Evolutionary conservation across 2,888 invertebrate species (phyloP).

Genomic region (Halictus ligatus): DNA sequence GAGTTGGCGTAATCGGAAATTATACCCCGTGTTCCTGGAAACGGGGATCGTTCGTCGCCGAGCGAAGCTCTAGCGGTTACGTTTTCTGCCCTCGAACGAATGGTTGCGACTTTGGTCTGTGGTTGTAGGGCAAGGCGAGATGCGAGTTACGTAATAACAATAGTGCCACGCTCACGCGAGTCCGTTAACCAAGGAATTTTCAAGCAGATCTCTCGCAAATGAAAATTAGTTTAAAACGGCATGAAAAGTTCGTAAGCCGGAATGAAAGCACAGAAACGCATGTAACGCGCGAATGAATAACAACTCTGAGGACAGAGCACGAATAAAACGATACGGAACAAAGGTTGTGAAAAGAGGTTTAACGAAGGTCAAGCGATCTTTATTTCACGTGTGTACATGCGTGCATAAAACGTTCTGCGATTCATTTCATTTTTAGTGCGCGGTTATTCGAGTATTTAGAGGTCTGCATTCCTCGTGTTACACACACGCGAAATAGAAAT

Average conservation of each 20-base stretch:
- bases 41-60: neutral
- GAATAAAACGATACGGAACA: neutral
- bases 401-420: too few relatives aligned
- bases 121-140: slow-evolving; percentile 1
- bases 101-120: neutral
- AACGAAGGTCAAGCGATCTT: neutral
- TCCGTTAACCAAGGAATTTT: neutral
- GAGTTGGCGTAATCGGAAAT: slow-evolving; percentile 9
- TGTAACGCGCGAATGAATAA: neutral
- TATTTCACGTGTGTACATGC: neutral
- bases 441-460: neutral
- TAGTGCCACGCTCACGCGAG: neutral
- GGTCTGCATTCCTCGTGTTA: neutral
- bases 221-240: neutral
- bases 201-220: neutral
- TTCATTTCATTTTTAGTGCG: neutral
- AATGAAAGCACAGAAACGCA: neutral
- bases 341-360: neutral
- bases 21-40: neutral
- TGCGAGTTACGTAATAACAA: neutral
- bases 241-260: neutral
- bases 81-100: neutral
- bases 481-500: neutral
- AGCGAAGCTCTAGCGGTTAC: neutral
- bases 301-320: neutral